phyloP scores from a whole-genome alignment of 2,888 invertebrate species.

The Cactoblastis cactorum region DNA sequence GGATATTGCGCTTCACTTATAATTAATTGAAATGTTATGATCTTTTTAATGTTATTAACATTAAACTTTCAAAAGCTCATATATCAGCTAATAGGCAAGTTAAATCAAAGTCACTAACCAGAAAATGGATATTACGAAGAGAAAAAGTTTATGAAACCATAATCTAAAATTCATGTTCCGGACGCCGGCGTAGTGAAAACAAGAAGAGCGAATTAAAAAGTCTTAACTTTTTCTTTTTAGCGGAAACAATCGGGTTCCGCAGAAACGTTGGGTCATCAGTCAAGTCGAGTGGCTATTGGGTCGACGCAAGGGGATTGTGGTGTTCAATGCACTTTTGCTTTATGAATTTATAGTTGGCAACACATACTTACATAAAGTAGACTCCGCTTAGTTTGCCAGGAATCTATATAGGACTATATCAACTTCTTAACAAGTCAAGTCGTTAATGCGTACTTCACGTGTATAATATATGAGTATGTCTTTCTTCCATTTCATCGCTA shows the following conservation, averaged over 20 bases:
- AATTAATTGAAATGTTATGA: too few relatives aligned
- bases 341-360: conserved; percentile 48
- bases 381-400: neutral
- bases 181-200: conserved; percentile 22
- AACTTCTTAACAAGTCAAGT: too few relatives aligned
- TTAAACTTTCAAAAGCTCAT: too few relatives aligned
- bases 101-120: conserved; percentile 3
- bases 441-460: neutral
- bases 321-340: conserved; percentile 57
- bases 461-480: too few relatives aligned
- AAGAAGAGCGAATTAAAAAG: conserved; percentile 26
- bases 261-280: conserved; percentile 44
- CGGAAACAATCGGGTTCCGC: conserved; percentile 42
- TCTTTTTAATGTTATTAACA: too few relatives aligned
- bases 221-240: conserved; percentile 23
- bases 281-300: conserved; percentile 54
- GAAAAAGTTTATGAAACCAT: conserved; percentile 19
- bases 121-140: conserved; percentile 6
- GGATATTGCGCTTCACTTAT: too few relatives aligned
- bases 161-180: conserved; percentile 25
- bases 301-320: conserved; percentile 46
- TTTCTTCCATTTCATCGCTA: too few relatives aligned
- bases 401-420: too few relatives aligned
- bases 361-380: neutral
- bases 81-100: neutral